Base-by-base conservation (phyloP, 2,113 vertebrate species). In the Elachura formosa region DNA sequence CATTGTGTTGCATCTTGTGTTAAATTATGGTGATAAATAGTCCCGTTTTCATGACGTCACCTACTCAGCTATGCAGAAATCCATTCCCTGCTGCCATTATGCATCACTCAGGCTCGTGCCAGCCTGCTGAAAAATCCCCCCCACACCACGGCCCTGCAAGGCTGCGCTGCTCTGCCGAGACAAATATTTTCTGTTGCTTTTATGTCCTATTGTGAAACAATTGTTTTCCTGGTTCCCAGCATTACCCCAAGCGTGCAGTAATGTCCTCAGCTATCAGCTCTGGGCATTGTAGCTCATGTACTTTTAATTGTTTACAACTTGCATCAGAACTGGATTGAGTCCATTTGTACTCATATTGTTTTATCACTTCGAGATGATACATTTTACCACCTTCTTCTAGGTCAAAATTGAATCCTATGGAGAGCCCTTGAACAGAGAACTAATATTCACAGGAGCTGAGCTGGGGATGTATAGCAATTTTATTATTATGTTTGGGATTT, bases 21-120 rank as follows among this genome's bases (percentile, higher is more conserved):
- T 98, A 98, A 98, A 98, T 98, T 97, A 98, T 83, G 96, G 95
- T 98, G 98, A 98, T 98, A 98, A 98, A 98, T 98, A 97, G 96
- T 94, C 96, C 96, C 96, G 93, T 97, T 96, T 95, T 94, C 15
- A 62, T 98, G 97, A 98, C 91, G 91, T 98, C 98, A 98, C 91
- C 96, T 93, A 94, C 96, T 98, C 97, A 98, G 97, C 97, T 98
- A 98, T 98, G 98, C 97, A 94, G 96, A 97, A 98, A 98, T 96
- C 96, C 96, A 97, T 97, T 98, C 94, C 81, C 86, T 29, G 51
- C 93, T 72, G 88, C 96, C 96, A 97, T 97, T 97, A 96, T 80
- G 95, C 95, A 98, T 97, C 97, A 97, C 86, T 98, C 97, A 98
- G 48, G 18, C 58, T 95, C 69, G 82, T 85, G 96, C 97, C 88